Evolutionary conservation across 2,113 vertebrate species (phyloP), one percentile per base, ranked within the genome.

Genomic region (Seriola rivoliana): DNA sequence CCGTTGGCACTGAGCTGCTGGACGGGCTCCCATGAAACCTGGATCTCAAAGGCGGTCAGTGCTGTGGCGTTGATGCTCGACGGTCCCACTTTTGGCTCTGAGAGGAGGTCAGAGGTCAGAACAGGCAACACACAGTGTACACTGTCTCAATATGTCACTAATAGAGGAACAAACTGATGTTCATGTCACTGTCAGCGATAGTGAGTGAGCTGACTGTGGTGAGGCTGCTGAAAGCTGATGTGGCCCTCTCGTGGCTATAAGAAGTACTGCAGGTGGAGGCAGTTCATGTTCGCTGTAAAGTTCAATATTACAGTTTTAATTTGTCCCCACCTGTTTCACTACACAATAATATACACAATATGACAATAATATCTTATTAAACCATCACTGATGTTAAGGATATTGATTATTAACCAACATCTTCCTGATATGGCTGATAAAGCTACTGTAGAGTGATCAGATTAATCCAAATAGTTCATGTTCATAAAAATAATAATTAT

Each of bases 1-100:
- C 97, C 97, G 0, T 96, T 97, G 78, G 81, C 79, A 73, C 94
- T 95, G 58, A 93, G 93, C 84, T 95, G 95, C 81, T 95, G 96
- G 55, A 98, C 95, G 0, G 97, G 93, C 16, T 98, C 97, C 98
- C 98, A 99, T 23, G 95, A 97, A 73, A 99, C 96, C 4, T 96
- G 96, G 93, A 99, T 96, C 80, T 99, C 98, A 1, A 97, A 97
- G 69, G 98, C 96, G 0, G 96, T 95, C 23, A 97, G 86, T 0
- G 95, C 96, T 3, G 96, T 96, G 84, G 97, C 96, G 3, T 92
- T 96, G 66, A 99, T 95, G 82, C 91, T 95, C 23, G 95, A 90
- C 0, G 98, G 98, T 75, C 96, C 95, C 63, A 93, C 94, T 14
- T 93, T 97, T 0, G 98, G 98, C 88, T 97, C 98, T 99, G 92